Evolutionary conservation across 2,888 invertebrate species (phyloP), one percentile per base, ranked within the genome.

Genomic region (Andrena fulva): DNA sequence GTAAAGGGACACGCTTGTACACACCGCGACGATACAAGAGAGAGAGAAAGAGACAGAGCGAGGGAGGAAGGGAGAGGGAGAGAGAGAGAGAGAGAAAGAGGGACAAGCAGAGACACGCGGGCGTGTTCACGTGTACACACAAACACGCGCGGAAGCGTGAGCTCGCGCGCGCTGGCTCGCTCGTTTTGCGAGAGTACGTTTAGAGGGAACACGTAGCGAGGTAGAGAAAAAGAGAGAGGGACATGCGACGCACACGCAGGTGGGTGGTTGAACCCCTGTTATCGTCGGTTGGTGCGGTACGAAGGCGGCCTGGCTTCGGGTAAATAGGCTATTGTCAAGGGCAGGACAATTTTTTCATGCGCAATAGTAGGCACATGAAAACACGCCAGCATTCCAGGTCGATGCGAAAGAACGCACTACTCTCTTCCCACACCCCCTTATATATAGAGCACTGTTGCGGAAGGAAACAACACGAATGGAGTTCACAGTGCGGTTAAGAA

Each of bases 341-440:
- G 93, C 94, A 93, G 90, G 83, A 81, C 68, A 71, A 89, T 90
- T 89, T 92, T 93, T 94, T 94, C 92, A 92, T 93, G 94, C 94
- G 94, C 94, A 94, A 94, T 94, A 91, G 85, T 85, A 88, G 84
- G 82, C 90, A 88, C 86, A 82, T 85, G 77, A 87, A 87, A 89
- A 88, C 85, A 84, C 81, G 68, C 24, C 80, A 82, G 85, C 89
- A 87, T 89, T 89, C 87, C 87, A 89, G 88, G 85, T 86, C 89
- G 88, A 84, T 81, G 85, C 75, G 81, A 73, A 75, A 62, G 62
- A 71, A 78, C 81, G 85, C 87, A 85, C 84, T 84, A 64, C 82
- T 78, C 82, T 78, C 80, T 84, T 82, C 81, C 82, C 86, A 73
- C 85, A 74, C 85, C 71, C 71, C 77, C 56, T 62, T 71, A 52